A percentile compares a stretch with the other conserved stretches of the same genome.
Evolutionary conservation across 2,797 vertebrate species (phyloP).

Genomic region (Moxostoma hubbsi): DNA sequence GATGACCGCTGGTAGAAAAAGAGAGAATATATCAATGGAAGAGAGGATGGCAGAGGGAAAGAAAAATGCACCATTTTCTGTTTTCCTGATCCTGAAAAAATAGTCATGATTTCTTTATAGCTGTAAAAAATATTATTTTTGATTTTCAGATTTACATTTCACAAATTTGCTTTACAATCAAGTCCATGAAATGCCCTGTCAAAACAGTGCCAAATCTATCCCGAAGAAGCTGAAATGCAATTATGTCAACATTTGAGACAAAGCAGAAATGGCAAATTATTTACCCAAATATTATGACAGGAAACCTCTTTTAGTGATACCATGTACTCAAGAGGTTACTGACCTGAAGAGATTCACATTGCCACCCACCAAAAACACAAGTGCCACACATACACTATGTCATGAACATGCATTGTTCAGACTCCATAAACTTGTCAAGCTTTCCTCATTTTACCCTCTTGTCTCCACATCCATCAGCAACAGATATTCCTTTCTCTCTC

Average conservation of each 20-base stretch:
- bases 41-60: too few relatives aligned
- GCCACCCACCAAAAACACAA: conserved; percentile 58
- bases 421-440: conserved; percentile 95
- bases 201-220: neutral
- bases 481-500: conserved; percentile 62
- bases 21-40: too few relatives aligned
- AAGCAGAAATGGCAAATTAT: neutral
- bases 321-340: conserved; percentile 66
- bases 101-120: too few relatives aligned
- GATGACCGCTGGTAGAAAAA: too few relatives aligned
- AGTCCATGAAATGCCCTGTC: neutral
- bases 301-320: neutral
- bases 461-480: conserved; percentile 73
- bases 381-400: conserved; percentile 67
- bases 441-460: conserved; percentile 81
- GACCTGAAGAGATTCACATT: conserved; percentile 59
- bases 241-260: neutral
- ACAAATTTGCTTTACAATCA: neutral
- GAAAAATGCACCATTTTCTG: too few relatives aligned
- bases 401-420: conserved; percentile 90
- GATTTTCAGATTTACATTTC: neutral
- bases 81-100: too few relatives aligned
- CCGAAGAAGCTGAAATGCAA: neutral
- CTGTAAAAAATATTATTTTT: too few relatives aligned
- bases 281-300: neutral